Base-by-base conservation (phyloP, 2,888 invertebrate species). In the Gymnosoma rotundatum region DNA sequence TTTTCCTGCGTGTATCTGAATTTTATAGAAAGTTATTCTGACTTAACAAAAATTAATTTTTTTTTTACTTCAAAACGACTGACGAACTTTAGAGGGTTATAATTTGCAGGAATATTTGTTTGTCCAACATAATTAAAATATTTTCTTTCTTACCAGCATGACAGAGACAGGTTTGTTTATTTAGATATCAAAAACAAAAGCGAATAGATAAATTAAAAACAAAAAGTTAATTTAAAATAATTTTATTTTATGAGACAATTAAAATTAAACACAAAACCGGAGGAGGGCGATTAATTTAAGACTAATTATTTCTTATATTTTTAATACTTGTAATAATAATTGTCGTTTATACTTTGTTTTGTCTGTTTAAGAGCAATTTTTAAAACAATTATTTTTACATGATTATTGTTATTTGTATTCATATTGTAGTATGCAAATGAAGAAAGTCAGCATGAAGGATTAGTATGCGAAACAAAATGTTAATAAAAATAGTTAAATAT, bases 401-500 rank as follows among this genome's bases (percentile, higher is more conserved):
- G n/a, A 54, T 66, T 32, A 32, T 32, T 32, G 32, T 36, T 14
- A 50, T 42, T 61, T 36, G 63, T 52, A 64, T 70, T 58, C 58
- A 60, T 58, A 79, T 66, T 75, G 18, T 61, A 83, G 79, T 83
- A 75, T 75, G 83, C 54, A 83, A 83, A 72, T 66, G 70, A 79
- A 70, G 75, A 83, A 83, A 79, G 75, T 75, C 60, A 54, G 45
- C 50, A 16, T 52, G 20, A 54, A 48, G 67, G 0, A 18, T 18
- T 32, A 9, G 16, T 45, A 21, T n/a, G 21, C 38, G 58, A 72
- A 54, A 54, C 38, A n/a, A 38, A 42, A 14, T n/a, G n/a, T 5
- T 12, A 52, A 2, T 20, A 10, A 38, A 73, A 63, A 63, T 48
- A 7, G 2, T 16, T 2, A 48, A 48, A 5, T 1, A 0, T 1